phyloP scores from a whole-genome alignment of 1,140 invertebrate species.

The Thaumatotibia leucotreta region DNA sequence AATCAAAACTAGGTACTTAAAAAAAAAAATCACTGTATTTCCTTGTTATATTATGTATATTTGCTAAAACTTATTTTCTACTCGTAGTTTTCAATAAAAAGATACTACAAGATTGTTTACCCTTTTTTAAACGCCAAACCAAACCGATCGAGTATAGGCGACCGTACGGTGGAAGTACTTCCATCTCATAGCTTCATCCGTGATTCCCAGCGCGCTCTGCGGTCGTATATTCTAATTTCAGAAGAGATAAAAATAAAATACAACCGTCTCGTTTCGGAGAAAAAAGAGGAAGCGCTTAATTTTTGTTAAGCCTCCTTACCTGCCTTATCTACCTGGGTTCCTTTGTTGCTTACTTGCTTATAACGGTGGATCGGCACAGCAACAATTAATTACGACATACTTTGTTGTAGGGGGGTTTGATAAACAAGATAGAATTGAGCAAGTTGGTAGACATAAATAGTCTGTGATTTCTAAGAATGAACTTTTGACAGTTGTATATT shows the following conservation, averaged over 20 bases:
- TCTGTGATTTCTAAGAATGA: too few relatives aligned
- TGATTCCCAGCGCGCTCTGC: neutral
- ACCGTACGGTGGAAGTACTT: too few relatives aligned
- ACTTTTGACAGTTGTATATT: too few relatives aligned
- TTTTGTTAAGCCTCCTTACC: neutral
- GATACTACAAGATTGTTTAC: too few relatives aligned
- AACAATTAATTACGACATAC: neutral
- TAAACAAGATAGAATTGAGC: neutral
- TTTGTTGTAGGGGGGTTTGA: neutral
- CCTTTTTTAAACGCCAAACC: too few relatives aligned
- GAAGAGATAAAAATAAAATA: neutral
- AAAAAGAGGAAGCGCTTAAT: neutral
- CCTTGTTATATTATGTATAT: too few relatives aligned
- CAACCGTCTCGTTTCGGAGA: neutral
- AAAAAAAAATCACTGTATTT: too few relatives aligned
- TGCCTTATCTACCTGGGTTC: neutral
- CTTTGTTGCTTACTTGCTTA: conserved; percentile 13
- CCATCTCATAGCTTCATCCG: neutral
- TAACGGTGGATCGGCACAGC: neutral
- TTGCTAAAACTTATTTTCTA: too few relatives aligned
- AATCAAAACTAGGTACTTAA: too few relatives aligned
- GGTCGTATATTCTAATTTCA: conserved; percentile 4
- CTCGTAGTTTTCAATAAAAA: too few relatives aligned
- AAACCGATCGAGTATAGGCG: too few relatives aligned
- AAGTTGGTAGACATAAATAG: too few relatives aligned